Base-by-base conservation (phyloP, 2,888 invertebrate genomes). In the Archaeoteleia sp. region DNA sequence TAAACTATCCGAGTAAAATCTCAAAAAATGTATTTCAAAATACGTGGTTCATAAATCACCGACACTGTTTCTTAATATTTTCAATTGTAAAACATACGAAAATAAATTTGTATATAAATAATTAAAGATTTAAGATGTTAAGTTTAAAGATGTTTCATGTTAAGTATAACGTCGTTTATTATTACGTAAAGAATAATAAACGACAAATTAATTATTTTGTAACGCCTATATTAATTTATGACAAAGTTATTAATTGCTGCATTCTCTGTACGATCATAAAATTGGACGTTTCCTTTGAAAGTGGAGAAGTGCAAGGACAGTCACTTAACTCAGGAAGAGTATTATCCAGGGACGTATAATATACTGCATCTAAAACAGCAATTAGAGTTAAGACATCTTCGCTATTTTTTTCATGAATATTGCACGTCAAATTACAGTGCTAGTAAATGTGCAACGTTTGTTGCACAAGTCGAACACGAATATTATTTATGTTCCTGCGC, bases 391-490 rank as follows among this genome's bases (percentile, higher is more conserved):
- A 34, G 8, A 32, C 27, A 48, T 30, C 4, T 17, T n/a, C 8
- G 9, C 49, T 20, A 32, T 12, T 12, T 15, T 34, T 34, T 49
- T 51, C 20, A 48, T 34, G 51, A 65, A 49, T 45, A 34, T 63
- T 20, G 12, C 10, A 7, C 20, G 3, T 12, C 13, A 62, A 54
- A 62, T 62, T 55, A 54, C 43, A 42, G 37, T 10, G 37, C 17
- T 39, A 35, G 6, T 9, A n/a, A n/a, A n/a, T n/a, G n/a, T n/a
- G n/a, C 40, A 25, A 35, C 23, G 23, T 25, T 32, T n/a, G 55
- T 49, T 49, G 55, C 55, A 39, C 55, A 63, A 57, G 49, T 63
- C 45, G 63, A 30, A 39, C 55, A 13, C 34, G 53, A 40, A 46
- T 54, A 48, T 54, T 45, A 29, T 40, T 20, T 34, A 17, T 29